Evolutionary conservation across 2,113 vertebrate genomes (phyloP), one percentile per base, ranked within the genome.

Genomic region (Oncorhynchus keta): DNA sequence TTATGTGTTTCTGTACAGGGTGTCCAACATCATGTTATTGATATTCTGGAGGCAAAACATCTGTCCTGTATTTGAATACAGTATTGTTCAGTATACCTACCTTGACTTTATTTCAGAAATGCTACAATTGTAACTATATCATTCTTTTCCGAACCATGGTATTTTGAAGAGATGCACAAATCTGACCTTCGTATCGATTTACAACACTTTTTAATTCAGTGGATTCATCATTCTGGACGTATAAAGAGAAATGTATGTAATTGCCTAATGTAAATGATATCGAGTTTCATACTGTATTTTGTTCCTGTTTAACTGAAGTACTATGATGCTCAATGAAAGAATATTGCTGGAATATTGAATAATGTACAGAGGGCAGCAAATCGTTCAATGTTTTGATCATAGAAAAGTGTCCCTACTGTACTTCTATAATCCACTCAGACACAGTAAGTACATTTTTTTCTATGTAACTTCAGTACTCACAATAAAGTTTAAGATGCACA

Each of bases 401-500:
- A 18, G 51, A 69, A 13, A 11, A 45, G 59, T 83, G 78, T 81
- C 59, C 68, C 79, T 89, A 77, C 61, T 81, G 72, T 82, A 71
- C 14, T 70, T 30, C 48, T 80, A 74, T 85, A 77, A 75, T 51
- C 67, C 67, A 68, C 67, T 35, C 30, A 35, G 32, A 18, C 13
- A 68, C 12, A 35, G 6, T 55, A 16, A 67, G 22, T 2, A 68
- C 32, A 39, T 68, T 11, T 2, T 86, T 87, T 82, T 72, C 81
- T 79, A 75, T 76, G 81, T 87, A 79, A 79, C 72, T 76, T n/a
- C 62, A 79, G 79, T 78, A 65, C 75, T 88, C 62, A 71, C 72
- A 89, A 85, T 85, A 89, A 89, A 89, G 72, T 81, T 30, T 77
- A 6, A 22, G 18, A 68, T 68, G 67, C 66, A 14, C 45, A 4